Evolutionary conservation across 2,888 invertebrate genomes (phyloP).

Genomic region (Drosophila leonis): DNA sequence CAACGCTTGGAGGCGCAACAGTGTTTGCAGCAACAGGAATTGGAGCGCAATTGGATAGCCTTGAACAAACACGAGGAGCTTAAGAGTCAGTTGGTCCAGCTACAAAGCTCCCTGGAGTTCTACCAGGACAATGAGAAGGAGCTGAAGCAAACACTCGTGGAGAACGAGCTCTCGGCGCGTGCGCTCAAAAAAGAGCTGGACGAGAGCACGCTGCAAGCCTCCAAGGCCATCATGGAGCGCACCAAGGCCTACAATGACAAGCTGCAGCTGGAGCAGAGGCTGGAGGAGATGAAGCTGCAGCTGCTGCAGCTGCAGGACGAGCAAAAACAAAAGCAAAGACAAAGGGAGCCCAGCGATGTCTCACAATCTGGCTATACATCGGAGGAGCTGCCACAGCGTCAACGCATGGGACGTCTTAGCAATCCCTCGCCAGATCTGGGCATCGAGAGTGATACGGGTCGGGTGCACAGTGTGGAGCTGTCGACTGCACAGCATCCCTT

Average conservation of each 20-base stretch:
- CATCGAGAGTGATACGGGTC: constrained; percentile 93
- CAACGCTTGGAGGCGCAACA: constrained; percentile 69
- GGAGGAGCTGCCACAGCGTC: constrained; percentile 83
- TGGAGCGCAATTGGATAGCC: constrained; percentile 87
- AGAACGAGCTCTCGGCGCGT: constrained; percentile 86
- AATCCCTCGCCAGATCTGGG: constrained; percentile 93
- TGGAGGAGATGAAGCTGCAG: constrained; percentile 74
- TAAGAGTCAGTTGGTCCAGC: constrained; percentile 85
- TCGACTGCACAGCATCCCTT: constrained; percentile 80
- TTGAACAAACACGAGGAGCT: constrained; percentile 87
- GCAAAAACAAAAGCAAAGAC: constrained; percentile 32
- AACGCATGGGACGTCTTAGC: constrained; percentile 76
- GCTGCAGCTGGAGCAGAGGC: constrained; percentile 87
- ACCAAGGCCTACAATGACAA: constrained; percentile 91
- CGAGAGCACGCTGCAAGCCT: constrained; percentile 90
- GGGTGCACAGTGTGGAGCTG: constrained; percentile 87
- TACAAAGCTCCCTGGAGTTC: constrained; percentile 84
- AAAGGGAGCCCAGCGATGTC: constrained; percentile 81
- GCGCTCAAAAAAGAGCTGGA: constrained; percentile 89
- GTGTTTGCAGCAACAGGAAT: constrained; percentile 85
- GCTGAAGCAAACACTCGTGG: constrained; percentile 82
- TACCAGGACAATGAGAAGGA: constrained; percentile 85
- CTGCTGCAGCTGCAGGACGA: constrained; percentile 69
- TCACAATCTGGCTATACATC: constrained; percentile 86
- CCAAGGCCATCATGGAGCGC: constrained; percentile 90